These are phyloP conservation scores for Tuta absoluta DNA, from an alignment of 2,888 invertebrate genomes.

Conservation along the genomic window DNA sequence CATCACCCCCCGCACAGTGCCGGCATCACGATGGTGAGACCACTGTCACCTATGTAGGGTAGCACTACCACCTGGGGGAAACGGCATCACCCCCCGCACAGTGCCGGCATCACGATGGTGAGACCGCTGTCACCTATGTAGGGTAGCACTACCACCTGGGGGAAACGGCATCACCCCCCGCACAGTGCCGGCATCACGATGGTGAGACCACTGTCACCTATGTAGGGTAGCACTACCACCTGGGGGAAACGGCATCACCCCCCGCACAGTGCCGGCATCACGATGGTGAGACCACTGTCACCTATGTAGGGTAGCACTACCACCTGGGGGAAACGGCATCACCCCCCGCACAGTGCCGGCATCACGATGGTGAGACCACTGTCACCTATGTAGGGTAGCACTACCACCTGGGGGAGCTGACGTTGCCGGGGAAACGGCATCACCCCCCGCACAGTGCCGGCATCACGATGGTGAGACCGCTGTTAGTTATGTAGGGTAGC, in stretches of 20 bases:
- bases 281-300: background rate
- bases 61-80: slow-evolving; percentile 83
- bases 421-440: slow-evolving; percentile 84
- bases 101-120: too few species aligned
- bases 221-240: too few species aligned
- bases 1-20: slow-evolving; percentile 62
- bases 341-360: background rate
- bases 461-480: slow-evolving; percentile 72
- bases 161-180: too few species aligned
- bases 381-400: too few species aligned
- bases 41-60: too few species aligned
- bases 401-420: slow-evolving; percentile 86
- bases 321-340: slow-evolving; percentile 64
- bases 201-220: too few species aligned
- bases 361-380: background rate
- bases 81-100: too few species aligned
- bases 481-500: background rate
- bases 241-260: background rate
- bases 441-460: slow-evolving; percentile 48
- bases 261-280: background rate
- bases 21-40: slow-evolving; percentile 76
- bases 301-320: too few species aligned
- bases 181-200: too few species aligned
- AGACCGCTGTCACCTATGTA: too few species aligned
- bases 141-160: too few species aligned